Base-by-base conservation (phyloP, 2,113 vertebrate species). In the Seriola quinqueradiata region DNA sequence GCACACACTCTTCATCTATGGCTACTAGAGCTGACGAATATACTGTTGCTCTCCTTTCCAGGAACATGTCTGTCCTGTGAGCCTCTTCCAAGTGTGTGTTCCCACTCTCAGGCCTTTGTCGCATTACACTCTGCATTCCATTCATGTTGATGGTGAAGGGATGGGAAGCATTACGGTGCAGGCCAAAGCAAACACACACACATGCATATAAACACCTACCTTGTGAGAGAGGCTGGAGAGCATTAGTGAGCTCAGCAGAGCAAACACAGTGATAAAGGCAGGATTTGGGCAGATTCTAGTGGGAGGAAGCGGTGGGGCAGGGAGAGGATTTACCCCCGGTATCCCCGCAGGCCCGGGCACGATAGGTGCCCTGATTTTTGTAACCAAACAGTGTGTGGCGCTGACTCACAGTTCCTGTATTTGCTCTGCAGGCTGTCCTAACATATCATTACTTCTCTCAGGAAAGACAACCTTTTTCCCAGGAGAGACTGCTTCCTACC, bases 401-500 rank as follows among this genome's bases (percentile, higher is more conserved):
- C 92, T 93, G 94, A 93, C 88, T 93, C 91, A 89, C 64, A 71
- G 89, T 87, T 92, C 87, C 89, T 89, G 82, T 93, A 82, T 95
- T 93, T 91, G 87, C 81, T 84, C 82, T 92, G 87, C 80, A 78
- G 84, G 87, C 75, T 86, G 84, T 89, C 84, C 90, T 79, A 93
- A 94, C 88, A 89, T 93, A 92, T 92, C 88, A 93, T 92, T 91
- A 93, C 77, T 86, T 82, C 69, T 81, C 89, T 75, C 50, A 75
- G 71, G 86, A 90, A 88, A 81, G 69, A 69, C 71, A 73, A 77
- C 60, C 70, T 60, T 83, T 59, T 81, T 60, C 73, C 81, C 80
- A 34, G 68, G 78, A 88, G 77, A 77, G 80, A 64, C 2, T 52
- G 48, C 72, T 79, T 70, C 70, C 83, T 81, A 73, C 72, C 70